phyloP scores from a whole-genome alignment of 2,113 vertebrate species.

The Bufo bufo region DNA sequence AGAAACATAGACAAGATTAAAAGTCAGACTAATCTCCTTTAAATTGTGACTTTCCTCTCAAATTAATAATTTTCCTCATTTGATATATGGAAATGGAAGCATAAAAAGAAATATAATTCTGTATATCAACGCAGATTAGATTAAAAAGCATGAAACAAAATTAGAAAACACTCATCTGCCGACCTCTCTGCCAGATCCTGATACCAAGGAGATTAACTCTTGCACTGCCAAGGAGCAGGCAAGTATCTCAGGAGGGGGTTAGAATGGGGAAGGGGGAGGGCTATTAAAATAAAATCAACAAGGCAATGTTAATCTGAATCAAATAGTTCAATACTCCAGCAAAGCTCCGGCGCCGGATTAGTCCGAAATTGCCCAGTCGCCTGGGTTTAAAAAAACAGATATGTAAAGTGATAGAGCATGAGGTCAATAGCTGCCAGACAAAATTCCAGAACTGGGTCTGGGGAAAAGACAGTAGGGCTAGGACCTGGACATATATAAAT shows the following conservation, averaged over 20 bases:
- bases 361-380: not conserved
- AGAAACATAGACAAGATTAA: constrained; percentile 61
- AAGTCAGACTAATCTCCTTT: constrained; percentile 61
- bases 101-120: constrained; percentile 40
- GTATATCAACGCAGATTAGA: constrained; percentile 43
- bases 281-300: not conserved
- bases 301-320: not conserved
- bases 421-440: not conserved
- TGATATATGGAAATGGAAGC: constrained; percentile 59
- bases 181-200: constrained; percentile 51
- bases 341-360: not conserved
- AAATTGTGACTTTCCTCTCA: constrained; percentile 62
- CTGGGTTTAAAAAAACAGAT: not conserved
- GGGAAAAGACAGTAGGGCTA: not conserved
- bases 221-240: not conserved
- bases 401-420: not conserved
- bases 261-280: not conserved
- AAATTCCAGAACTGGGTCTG: not conserved
- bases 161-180: not conserved
- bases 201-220: constrained; percentile 48
- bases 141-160: constrained; percentile 59
- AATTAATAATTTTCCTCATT: constrained; percentile 64
- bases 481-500: not conserved
- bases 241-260: not conserved
- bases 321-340: not conserved